phyloP scores from a whole-genome alignment of 2,888 invertebrate species.

The Micropterix aruncella region DNA sequence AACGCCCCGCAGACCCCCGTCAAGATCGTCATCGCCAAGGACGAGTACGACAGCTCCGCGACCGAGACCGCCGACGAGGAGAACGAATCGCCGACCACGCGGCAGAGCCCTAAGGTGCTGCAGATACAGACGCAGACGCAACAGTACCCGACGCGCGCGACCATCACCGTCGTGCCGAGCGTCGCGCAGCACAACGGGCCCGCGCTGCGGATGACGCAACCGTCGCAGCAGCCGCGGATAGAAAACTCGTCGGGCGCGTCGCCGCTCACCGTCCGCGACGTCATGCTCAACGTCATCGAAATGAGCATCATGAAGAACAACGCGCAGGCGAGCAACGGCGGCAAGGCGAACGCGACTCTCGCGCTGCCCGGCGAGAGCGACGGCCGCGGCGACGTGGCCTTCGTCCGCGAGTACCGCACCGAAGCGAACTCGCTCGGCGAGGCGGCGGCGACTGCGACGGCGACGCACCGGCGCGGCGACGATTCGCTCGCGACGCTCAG shows the following conservation, averaged over 20 bases:
- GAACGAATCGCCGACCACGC: conserved; percentile 44
- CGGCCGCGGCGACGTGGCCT: conserved; percentile 21
- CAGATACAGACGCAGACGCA: conserved; percentile 15
- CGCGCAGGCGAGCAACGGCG: conserved; percentile 18
- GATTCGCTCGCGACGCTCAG: conserved; percentile 52
- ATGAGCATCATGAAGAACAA: conserved; percentile 58
- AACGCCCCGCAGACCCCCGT: conserved; percentile 18
- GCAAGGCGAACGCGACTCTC: conserved; percentile 16
- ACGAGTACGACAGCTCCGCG: conserved; percentile 59
- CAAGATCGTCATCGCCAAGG: conserved; percentile 21
- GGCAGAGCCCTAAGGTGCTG: conserved; percentile 31
- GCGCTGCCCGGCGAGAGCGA: conserved; percentile 17
- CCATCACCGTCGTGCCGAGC: conserved; percentile 25
- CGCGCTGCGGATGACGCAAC: conserved; percentile 11
- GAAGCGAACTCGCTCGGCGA: conserved; percentile 15
- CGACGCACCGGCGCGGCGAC: conserved; percentile 14
- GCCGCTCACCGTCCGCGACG: conserved; percentile 65
- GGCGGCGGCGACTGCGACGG: conserved; percentile 18
- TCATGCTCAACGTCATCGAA: conserved; percentile 74
- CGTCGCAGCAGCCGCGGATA: conserved; percentile 19
- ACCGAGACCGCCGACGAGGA: conserved; percentile 85
- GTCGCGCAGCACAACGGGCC: conserved; percentile 6
- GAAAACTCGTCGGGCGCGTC: conserved; percentile 26
- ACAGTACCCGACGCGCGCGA: conserved; percentile 18
- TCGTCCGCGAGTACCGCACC: conserved; percentile 26